phyloP scores from a whole-genome alignment of 2,113 vertebrate species.

The Gopherus evgoodei region DNA sequence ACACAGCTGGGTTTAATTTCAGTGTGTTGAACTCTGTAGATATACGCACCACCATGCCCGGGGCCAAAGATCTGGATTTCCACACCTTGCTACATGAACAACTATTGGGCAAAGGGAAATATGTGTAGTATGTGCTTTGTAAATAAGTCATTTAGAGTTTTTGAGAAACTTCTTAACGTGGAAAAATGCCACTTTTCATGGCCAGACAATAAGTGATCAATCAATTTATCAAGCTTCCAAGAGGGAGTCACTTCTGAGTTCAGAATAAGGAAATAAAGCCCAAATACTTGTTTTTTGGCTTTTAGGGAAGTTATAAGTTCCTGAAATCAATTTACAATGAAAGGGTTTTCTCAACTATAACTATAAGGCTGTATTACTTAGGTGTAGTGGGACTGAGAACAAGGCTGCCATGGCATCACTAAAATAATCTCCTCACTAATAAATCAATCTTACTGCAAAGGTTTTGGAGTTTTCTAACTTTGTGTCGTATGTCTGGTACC shows the following conservation, averaged over 20 bases:
- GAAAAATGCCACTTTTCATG: neutral
- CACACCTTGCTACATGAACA: neutral
- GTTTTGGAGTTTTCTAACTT: neutral
- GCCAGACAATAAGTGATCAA: neutral
- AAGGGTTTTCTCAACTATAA: neutral
- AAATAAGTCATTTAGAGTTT: neutral
- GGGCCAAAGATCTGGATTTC: neutral
- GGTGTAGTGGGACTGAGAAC: neutral
- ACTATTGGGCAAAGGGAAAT: neutral
- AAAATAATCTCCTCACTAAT: neutral
- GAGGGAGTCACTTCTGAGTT: accelerated
- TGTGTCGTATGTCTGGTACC: accelerated
- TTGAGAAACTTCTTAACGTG: neutral
- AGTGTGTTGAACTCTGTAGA: neutral
- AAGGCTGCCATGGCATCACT: neutral
- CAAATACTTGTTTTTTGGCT: neutral
- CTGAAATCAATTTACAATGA: neutral
- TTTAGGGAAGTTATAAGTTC: neutral
- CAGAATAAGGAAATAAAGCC: neutral
- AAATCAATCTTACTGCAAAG: neutral
- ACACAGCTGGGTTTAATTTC: neutral
- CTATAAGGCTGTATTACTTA: neutral
- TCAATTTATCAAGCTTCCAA: neutral
- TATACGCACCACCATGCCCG: accelerated
- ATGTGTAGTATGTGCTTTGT: accelerated